Evolutionary conservation across 2,888 invertebrate genomes (phyloP).

Genomic region (Watsonalla cultraria): DNA sequence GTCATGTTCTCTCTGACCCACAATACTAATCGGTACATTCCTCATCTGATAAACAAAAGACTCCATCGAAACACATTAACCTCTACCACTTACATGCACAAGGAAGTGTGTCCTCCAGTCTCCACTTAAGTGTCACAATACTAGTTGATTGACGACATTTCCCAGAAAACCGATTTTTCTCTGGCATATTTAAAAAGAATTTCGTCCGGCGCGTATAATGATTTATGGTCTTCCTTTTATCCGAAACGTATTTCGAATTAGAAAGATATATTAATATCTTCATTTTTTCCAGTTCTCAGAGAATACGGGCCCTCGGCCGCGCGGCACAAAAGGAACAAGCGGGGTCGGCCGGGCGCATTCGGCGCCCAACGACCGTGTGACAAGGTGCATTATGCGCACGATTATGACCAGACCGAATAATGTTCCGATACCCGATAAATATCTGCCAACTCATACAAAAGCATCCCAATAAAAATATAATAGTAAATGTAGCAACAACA

Average conservation of each 20-base stretch:
- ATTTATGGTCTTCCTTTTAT: slow-evolving; percentile 75
- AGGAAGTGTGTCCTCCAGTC: slow-evolving; percentile 15
- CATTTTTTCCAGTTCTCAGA: slow-evolving; percentile 77
- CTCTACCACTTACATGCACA: slow-evolving; percentile 2
- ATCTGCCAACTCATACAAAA: slow-evolving; percentile 79
- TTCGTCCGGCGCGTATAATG: slow-evolving; percentile 61
- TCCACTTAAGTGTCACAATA: slow-evolving; percentile 45
- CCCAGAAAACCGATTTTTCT: slow-evolving; percentile 61
- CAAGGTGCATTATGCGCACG: slow-evolving; percentile 78
- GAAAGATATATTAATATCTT: slow-evolving; percentile 79
- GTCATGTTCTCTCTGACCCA: slow-evolving; percentile 42
- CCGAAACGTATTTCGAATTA: slow-evolving; percentile 77
- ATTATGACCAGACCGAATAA: slow-evolving; percentile 76
- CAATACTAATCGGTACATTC: slow-evolving; percentile 40
- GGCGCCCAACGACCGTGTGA: slow-evolving; percentile 78
- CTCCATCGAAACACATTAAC: slow-evolving; percentile 17
- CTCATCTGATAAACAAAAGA: slow-evolving; percentile 20
- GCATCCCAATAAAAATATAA: slow-evolving; percentile 78
- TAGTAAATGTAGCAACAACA: slow-evolving; percentile 76
- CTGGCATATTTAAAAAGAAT: slow-evolving; percentile 62
- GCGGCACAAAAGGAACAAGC: slow-evolving; percentile 70
- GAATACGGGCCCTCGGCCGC: slow-evolving; percentile 65
- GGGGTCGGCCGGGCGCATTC: slow-evolving; percentile 65
- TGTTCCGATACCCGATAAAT: slow-evolving; percentile 77
- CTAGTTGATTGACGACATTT: slow-evolving; percentile 55